phyloP scores from a whole-genome alignment of 2,888 invertebrate genomes.

The Chelonus formosanus region DNA sequence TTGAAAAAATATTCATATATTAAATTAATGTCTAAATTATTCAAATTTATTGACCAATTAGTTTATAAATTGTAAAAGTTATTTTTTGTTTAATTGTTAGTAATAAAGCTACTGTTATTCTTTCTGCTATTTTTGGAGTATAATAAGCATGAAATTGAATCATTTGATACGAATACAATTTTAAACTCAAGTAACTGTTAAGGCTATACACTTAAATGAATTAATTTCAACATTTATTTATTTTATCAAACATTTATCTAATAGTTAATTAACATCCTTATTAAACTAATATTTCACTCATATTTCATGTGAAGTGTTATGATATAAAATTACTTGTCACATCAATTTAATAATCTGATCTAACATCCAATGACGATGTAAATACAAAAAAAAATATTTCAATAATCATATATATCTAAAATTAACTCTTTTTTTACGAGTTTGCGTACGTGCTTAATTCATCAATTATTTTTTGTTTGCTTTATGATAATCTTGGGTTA shows the following conservation, averaged over 20 bases:
- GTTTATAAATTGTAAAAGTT: no score
- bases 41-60: no score
- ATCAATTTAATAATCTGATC: slow-evolving; percentile 21
- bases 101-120: no score
- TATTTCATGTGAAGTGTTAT: neutral
- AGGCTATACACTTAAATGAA: neutral
- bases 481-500: no score
- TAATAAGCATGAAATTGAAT: no score
- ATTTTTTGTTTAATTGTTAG: no score
- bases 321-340: slow-evolving; percentile 25
- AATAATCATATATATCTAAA: neutral
- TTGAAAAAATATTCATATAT: no score
- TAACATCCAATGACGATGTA: neutral
- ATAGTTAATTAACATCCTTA: slow-evolving; percentile 22
- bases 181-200: no score
- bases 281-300: slow-evolving; percentile 9
- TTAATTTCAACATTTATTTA: neutral
- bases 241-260: neutral
- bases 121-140: no score
- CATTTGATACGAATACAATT: no score
- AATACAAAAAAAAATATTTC: neutral
- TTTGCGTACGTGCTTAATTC: slow-evolving; percentile 6
- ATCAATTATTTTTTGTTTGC: neutral
- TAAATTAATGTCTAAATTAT: no score
- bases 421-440: neutral